Evolutionary conservation across 2,113 vertebrate genomes (phyloP).

Genomic region (Lepus europaeus): DNA sequence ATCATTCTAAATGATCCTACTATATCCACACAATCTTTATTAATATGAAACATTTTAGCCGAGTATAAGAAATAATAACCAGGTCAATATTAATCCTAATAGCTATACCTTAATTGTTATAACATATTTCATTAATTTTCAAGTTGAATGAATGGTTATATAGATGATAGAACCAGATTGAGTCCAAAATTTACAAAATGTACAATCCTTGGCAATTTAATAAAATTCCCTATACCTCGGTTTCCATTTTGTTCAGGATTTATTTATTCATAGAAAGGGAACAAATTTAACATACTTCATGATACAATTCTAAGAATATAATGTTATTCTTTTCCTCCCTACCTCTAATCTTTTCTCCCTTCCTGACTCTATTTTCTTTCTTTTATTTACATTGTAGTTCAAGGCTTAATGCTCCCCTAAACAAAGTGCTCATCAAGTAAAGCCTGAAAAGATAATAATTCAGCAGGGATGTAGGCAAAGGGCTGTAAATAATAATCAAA

Average conservation of each 20-base stretch:
- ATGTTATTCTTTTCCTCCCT: too few species aligned
- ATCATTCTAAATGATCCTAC: not conserved
- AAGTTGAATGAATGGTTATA: not conserved
- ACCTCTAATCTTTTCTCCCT: too few species aligned
- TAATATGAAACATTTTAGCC: not conserved
- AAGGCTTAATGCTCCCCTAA: too few species aligned
- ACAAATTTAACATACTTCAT: too few species aligned
- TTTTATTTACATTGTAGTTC: too few species aligned
- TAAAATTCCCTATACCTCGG: not conserved
- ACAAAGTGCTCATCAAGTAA: too few species aligned
- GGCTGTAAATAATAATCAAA: too few species aligned
- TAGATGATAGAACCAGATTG: not conserved
- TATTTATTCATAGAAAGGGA: too few species aligned
- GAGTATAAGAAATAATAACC: not conserved
- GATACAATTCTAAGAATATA: too few species aligned
- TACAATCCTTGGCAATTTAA: not conserved
- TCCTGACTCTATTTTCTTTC: too few species aligned
- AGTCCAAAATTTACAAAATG: not conserved
- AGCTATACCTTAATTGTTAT: not conserved
- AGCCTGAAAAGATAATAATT: too few species aligned
- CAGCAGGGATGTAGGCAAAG: too few species aligned
- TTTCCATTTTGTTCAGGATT: not conserved
- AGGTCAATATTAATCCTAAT: not conserved
- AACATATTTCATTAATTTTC: not conserved
- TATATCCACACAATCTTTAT: not conserved